A percentile compares a stretch with the other conserved stretches of the same genome.
phyloP scores from a whole-genome alignment of 2,797 vertebrate genomes.

The Pachyuromys duprasi region DNA sequence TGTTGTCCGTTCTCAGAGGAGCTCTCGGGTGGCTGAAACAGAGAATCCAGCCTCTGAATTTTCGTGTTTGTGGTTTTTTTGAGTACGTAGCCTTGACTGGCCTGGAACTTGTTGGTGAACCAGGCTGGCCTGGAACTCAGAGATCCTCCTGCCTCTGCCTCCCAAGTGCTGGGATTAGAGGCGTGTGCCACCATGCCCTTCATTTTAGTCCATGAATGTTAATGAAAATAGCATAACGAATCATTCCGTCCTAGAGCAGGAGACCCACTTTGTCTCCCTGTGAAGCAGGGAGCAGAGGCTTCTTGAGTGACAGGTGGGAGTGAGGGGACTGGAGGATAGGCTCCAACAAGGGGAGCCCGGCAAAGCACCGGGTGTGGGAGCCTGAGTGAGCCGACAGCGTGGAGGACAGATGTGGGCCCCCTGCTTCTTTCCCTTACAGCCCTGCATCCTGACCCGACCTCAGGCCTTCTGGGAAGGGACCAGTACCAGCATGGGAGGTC shows the following conservation, averaged over 20 bases:
- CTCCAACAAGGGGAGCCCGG: neutral
- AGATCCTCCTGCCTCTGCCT: neutral
- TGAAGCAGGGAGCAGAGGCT: neutral
- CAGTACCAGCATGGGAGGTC: neutral
- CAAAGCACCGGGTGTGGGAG: neutral
- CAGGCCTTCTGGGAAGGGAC: neutral
- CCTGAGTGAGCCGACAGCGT: neutral
- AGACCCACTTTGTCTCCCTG: neutral
- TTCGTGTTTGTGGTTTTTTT: neutral
- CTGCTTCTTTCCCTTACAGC: neutral
- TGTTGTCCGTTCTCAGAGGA: neutral
- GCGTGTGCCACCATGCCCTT: neutral
- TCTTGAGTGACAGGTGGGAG: neutral
- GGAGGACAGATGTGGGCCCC: neutral
- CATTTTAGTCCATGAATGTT: neutral
- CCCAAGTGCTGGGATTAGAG: neutral
- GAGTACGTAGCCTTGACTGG: neutral
- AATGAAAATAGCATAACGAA: neutral
- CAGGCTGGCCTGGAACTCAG: neutral
- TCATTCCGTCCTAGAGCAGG: neutral
- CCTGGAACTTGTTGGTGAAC: neutral
- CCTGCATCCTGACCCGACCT: neutral
- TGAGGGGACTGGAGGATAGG: neutral
- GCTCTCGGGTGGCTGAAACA: neutral
- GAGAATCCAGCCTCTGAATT: neutral